Evolutionary conservation across 1,140 invertebrate genomes (phyloP).

Genomic region (Mycetomoellerius zeteki): DNA sequence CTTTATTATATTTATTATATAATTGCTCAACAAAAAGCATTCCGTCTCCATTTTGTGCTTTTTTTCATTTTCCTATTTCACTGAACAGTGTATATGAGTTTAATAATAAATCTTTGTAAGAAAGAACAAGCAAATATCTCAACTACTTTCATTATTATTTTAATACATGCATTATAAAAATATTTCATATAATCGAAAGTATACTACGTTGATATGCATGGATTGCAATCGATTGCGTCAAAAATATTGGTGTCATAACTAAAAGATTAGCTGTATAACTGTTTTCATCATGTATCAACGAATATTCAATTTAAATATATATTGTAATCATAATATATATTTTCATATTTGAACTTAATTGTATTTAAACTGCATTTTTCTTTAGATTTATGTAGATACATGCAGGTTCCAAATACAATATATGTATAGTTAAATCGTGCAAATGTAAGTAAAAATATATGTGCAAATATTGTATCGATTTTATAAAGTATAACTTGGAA

Average conservation of each 20-base stretch:
- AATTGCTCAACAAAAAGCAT: conserved; percentile 18
- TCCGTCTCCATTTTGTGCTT: background rate
- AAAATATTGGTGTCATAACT: background rate
- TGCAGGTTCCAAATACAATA: background rate
- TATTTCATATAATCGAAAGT: conserved; percentile 2
- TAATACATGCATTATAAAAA: background rate
- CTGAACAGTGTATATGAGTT: background rate
- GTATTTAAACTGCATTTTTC: background rate
- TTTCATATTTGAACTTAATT: background rate
- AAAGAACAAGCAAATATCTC: conserved; percentile 21
- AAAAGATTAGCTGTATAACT: background rate
- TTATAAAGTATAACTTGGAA: background rate
- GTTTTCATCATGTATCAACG: background rate
- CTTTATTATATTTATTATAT: background rate
- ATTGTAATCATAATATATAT: background rate
- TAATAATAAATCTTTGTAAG: conserved; percentile 52
- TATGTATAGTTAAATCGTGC: no score
- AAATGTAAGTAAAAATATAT: background rate
- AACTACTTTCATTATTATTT: conserved; percentile 17
- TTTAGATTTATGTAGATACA: background rate
- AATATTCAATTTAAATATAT: background rate
- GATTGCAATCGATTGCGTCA: background rate
- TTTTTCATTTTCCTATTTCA: background rate
- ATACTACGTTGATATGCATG: background rate
- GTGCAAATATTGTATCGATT: background rate